Percentiles rank a stretch among this genome's conserved stretches.
Evolutionary conservation across 2,888 invertebrate species (phyloP).

Genomic region (Drosophila kuntzei): DNA sequence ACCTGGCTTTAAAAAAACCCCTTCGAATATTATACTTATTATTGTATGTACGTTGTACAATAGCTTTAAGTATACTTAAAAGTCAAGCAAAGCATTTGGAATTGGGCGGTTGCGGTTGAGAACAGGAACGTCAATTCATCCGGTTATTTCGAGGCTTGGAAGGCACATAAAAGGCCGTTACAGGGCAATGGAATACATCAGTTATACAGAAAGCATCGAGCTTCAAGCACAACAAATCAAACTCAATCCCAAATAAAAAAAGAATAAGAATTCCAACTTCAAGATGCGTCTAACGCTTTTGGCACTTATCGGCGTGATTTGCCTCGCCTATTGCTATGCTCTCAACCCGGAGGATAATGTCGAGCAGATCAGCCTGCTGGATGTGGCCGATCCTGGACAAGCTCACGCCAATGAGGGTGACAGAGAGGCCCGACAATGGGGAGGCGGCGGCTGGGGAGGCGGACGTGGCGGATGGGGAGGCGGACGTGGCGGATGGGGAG

Average conservation of each 20-base stretch:
- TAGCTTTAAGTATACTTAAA: conserved; percentile 15
- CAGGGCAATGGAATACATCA: conserved; percentile 28
- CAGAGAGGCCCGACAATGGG: conserved; percentile 49
- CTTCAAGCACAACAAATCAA: conserved; percentile 11
- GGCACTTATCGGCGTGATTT: conserved; percentile 53
- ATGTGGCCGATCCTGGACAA: conserved; percentile 52
- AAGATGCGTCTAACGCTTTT: conserved; percentile 62
- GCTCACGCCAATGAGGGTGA: conserved; percentile 65
- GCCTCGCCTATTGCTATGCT: conserved; percentile 48
- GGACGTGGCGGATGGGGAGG: conserved; percentile 17
- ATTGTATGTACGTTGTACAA: too few relatives aligned
- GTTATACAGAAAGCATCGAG: conserved; percentile 22
- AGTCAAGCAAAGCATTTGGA: conserved; percentile 11
- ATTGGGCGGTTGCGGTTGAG: conserved; percentile 21
- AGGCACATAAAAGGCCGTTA: conserved; percentile 38
- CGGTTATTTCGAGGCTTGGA: conserved; percentile 23
- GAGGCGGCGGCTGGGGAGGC: conserved; percentile 15
- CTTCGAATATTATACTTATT: conserved; percentile 8
- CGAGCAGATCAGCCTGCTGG: conserved; percentile 40
- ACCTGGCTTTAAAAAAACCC: conserved; percentile 5
- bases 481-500: conserved; percentile 32
- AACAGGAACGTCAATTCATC: conserved; percentile 25
- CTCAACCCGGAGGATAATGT: conserved; percentile 4
- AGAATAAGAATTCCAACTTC: neutral
- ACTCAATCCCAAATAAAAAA: neutral